Percentiles rank a stretch among this genome's conserved stretches.
phyloP scores from a whole-genome alignment of 35 echinoderm and acorn worm genomes.

The Acanthaster planci region DNA sequence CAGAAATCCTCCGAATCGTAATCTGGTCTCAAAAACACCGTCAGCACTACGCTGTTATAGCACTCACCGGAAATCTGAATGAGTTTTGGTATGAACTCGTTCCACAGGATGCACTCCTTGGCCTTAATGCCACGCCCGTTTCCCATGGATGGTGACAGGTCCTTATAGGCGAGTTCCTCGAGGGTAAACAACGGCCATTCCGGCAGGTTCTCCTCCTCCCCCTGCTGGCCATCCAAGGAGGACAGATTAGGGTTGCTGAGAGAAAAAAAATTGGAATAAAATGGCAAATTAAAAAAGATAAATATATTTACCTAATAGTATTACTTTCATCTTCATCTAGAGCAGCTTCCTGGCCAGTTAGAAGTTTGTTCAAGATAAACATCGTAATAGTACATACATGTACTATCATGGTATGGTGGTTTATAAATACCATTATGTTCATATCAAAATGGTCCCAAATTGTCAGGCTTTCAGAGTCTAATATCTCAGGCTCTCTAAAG shows the following conservation, averaged over 20 bases:
- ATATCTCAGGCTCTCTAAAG: too few relatives aligned
- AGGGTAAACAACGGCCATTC: constrained; percentile 54
- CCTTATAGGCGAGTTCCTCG: constrained; percentile 48
- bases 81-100: constrained; percentile 40
- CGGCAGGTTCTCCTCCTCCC: not conserved
- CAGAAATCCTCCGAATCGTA: too few relatives aligned
- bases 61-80: constrained; percentile 29
- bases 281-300: not conserved
- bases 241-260: not conserved
- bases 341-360: too few relatives aligned
- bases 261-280: not conserved
- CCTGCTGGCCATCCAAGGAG: not conserved
- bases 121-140: constrained; percentile 39
- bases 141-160: constrained; percentile 28
- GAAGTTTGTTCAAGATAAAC: too few relatives aligned
- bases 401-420: too few relatives aligned
- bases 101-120: constrained; percentile 57
- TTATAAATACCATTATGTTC: too few relatives aligned
- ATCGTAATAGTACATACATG: too few relatives aligned
- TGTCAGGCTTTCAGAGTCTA: too few relatives aligned
- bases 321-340: too few relatives aligned
- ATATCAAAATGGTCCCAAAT: too few relatives aligned
- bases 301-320: too few relatives aligned
- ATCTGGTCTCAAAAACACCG: too few relatives aligned
- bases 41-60: not conserved